Evolutionary conservation across 2,888 invertebrate genomes (phyloP), one percentile per base, ranked within the genome.

Genomic region (Bedellia somnulentella): DNA sequence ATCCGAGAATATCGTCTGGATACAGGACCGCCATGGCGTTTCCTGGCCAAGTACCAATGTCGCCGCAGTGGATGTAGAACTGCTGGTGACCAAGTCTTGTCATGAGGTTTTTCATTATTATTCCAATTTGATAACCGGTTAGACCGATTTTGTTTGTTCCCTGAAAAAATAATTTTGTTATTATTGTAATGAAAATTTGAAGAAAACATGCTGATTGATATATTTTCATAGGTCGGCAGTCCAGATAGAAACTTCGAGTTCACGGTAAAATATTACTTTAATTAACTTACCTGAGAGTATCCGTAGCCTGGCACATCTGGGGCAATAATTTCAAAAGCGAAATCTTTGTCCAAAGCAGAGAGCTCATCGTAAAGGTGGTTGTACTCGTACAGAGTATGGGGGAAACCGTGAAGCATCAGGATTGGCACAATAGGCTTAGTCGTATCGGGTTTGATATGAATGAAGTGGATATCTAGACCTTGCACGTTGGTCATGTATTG

Each of bases 401-500:
- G 67, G 27, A 73, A 79, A 53, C 84, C 81, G 34, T 84, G 47
- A 4, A 29, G 2, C 80, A 80, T 53, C 87, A n/a, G n/a, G n/a
- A n/a, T n/a, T n/a, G n/a, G n/a, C n/a, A n/a, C n/a, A n/a, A n/a
- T n/a, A n/a, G n/a, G n/a, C n/a, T n/a, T n/a, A n/a, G n/a, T n/a
- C n/a, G n/a, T n/a, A n/a, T n/a, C n/a, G n/a, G n/a, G n/a, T n/a
- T n/a, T n/a, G n/a, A n/a, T n/a, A n/a, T n/a, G n/a, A n/a, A n/a
- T n/a, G n/a, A n/a, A n/a, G n/a, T n/a, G n/a, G n/a, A n/a, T n/a
- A n/a, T n/a, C n/a, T n/a, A n/a, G n/a, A n/a, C n/a, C n/a, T n/a
- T n/a, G 86, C 41, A 93, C 83, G 33, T 83, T 81, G 0, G 91
- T 92, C 28, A 75, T 79, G 51, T 75, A 93, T 35, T 93, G 90